These are phyloP conservation scores for Drosophila melanica DNA, from an alignment of 1,140 invertebrate species.

Conservation along the genomic window DNA sequence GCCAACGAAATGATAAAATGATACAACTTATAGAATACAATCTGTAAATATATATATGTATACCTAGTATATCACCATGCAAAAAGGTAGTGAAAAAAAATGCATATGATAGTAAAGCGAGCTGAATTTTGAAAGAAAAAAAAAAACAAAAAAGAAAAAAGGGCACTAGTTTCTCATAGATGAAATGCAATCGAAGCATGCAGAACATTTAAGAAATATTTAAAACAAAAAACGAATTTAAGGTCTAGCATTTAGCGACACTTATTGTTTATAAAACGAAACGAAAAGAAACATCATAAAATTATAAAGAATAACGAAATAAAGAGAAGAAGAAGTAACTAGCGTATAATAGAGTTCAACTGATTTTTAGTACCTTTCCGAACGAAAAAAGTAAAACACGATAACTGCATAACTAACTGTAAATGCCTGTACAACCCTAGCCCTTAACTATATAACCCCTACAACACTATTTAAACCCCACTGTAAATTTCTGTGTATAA, in stretches of 20 bases:
- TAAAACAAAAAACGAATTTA: slow-evolving; percentile 74
- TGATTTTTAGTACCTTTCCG: slow-evolving; percentile 81
- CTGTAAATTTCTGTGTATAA: slow-evolving; percentile 82
- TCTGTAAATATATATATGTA: slow-evolving; percentile 65
- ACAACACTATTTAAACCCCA: slow-evolving; percentile 38
- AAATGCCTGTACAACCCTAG: slow-evolving; percentile 63
- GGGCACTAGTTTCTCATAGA: slow-evolving; percentile 49
- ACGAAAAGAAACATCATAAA: slow-evolving; percentile 9
- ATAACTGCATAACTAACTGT: slow-evolving; percentile 56
- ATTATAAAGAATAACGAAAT: slow-evolving; percentile 22
- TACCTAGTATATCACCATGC: slow-evolving; percentile 47
- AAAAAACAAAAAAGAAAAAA: slow-evolving; percentile 19
- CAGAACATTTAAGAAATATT: slow-evolving; percentile 11
- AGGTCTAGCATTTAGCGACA: slow-evolving; percentile 78
- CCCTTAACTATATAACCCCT: slow-evolving; percentile 32
- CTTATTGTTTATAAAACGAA: slow-evolving; percentile 79
- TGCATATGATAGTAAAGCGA: slow-evolving; percentile 58
- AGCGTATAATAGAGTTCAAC: slow-evolving; percentile 73
- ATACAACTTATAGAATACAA: slow-evolving; percentile 50
- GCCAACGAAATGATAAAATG: slow-evolving; percentile 64
- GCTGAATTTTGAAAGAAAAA: slow-evolving; percentile 65
- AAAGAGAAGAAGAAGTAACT: slow-evolving; percentile 44
- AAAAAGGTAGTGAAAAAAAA: slow-evolving; percentile 45
- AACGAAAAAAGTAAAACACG: slow-evolving; percentile 31
- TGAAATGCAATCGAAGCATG: slow-evolving; percentile 42